Evolutionary conservation across 2,113 vertebrate species (phyloP).

Genomic region (Irena cyanogastra): DNA sequence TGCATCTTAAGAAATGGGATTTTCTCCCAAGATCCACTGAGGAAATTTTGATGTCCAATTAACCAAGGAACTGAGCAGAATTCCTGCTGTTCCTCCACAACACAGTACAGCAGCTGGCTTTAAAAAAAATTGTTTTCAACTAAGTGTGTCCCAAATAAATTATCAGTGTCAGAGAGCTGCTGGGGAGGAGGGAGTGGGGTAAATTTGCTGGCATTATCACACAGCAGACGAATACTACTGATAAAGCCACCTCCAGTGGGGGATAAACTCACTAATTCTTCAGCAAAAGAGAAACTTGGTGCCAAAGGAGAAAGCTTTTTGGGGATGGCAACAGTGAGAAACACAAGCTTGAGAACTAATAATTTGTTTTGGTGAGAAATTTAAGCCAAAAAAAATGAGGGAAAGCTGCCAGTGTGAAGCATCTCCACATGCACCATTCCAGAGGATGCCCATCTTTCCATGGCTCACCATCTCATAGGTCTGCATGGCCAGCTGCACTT

Average conservation of each 20-base stretch:
- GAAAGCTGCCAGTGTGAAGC: accelerated
- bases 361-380: not conserved
- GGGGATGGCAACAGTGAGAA: not conserved
- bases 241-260: not conserved
- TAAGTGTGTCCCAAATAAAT: not conserved
- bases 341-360: not conserved
- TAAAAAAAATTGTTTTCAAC: not conserved
- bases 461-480: slow-evolving; percentile 95
- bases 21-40: accelerated
- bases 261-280: not conserved
- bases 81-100: not conserved
- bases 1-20: not conserved
- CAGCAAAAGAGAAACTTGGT: not conserved
- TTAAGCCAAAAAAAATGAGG: not conserved
- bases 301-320: not conserved
- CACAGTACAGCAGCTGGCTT: accelerated
- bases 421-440: accelerated
- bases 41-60: not conserved
- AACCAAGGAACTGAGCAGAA: not conserved
- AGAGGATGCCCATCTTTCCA: accelerated
- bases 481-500: slow-evolving; percentile 99
- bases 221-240: accelerated
- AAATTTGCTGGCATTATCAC: not conserved
- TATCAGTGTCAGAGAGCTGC: not conserved
- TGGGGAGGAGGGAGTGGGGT: not conserved